Base-by-base conservation (phyloP, 1,140 invertebrate species). In the Leptestheria dahalacensis region DNA sequence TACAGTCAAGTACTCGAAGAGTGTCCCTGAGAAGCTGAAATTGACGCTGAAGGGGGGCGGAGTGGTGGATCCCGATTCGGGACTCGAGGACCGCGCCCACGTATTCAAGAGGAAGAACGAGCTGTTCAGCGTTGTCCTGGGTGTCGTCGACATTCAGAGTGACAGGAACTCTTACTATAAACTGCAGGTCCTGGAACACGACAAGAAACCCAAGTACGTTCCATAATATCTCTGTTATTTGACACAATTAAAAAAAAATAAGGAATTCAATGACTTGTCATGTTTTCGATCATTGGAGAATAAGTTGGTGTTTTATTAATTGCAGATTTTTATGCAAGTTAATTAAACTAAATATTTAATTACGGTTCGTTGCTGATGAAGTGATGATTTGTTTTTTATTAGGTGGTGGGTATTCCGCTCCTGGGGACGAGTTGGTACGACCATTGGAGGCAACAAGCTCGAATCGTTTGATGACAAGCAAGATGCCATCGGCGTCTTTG, bases 131-230 rank as follows among this genome's bases (percentile, higher is more conserved):
- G 81, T 77, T 52, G 84, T 91, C 1, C 79, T 97, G 3, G 84
- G 86, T 21, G 71, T 85, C 63, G 91, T 91, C 1, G 90, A 97
- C 70, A 80, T 97, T 41, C 81, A 85, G 60, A 78, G 74, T 10
- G 84, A 87, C 53, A 91, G 86, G 66, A 99, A 99, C 72, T 93
- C 89, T 3, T 99, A 78, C 71, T 98, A 99, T 71, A 97, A 97
- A 71, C 63, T 98, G 28, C 95, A 98, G 72, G 70, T 97, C 33
- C 72, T 98, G 12, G 80, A 94, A 70, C 69, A 79, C 15, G 90
- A 97, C 69, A 75, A 71, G 20, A 71, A 71, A 46, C 75, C 79
- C 9, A 79, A 74, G 76, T 87, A 74, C 65, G 67, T 64, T 26
- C 57, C 63, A 49, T 68, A 54, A 41, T 48, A 11, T 11, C 15